These are phyloP conservation scores for Planiliza haematocheilus DNA, from an alignment of 2,113 vertebrate genomes.

Conservation along the genomic window DNA sequence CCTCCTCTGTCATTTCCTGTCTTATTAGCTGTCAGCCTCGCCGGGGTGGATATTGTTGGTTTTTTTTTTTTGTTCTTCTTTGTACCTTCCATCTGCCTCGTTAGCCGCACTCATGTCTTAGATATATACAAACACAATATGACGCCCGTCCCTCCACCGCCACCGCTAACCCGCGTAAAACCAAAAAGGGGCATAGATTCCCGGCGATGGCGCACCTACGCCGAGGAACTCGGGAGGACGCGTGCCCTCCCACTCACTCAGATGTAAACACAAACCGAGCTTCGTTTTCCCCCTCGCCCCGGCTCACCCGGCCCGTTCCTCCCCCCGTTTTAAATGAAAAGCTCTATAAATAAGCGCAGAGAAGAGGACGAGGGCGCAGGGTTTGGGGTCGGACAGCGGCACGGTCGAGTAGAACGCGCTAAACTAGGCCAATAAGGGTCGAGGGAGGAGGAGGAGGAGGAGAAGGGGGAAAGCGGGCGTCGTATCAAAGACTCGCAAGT, in stretches of 20 bases:
- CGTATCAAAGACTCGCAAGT: slow-evolving; percentile 47
- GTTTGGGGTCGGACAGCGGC: slow-evolving; percentile 15
- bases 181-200: slow-evolving; percentile 59
- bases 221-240: slow-evolving; percentile 38
- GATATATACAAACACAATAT: slow-evolving; percentile 64
- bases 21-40: slow-evolving; percentile 65
- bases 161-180: slow-evolving; percentile 38
- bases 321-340: slow-evolving; percentile 85
- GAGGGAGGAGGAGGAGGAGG: slow-evolving; percentile 19
- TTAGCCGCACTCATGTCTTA: slow-evolving; percentile 52
- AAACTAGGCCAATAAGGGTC: slow-evolving; percentile 59
- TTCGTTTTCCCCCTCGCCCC: slow-evolving; percentile 5
- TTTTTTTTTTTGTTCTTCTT: slow-evolving; percentile 53
- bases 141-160: too few species aligned
- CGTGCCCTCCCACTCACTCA: slow-evolving; percentile 48
- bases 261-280: slow-evolving; percentile 62
- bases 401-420: slow-evolving; percentile 59
- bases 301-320: slow-evolving; percentile 70
- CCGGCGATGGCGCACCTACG: slow-evolving; percentile 65
- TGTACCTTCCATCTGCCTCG: slow-evolving; percentile 54
- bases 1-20: slow-evolving; percentile 64
- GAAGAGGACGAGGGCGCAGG: slow-evolving; percentile 22
- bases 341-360: slow-evolving; percentile 71
- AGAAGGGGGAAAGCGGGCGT: slow-evolving; percentile 10
- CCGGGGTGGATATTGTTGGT: slow-evolving; percentile 53